Percentiles rank a stretch among this genome's conserved stretches.
phyloP scores from a whole-genome alignment of 2,888 invertebrate genomes.

The Matsumyia berberina region DNA sequence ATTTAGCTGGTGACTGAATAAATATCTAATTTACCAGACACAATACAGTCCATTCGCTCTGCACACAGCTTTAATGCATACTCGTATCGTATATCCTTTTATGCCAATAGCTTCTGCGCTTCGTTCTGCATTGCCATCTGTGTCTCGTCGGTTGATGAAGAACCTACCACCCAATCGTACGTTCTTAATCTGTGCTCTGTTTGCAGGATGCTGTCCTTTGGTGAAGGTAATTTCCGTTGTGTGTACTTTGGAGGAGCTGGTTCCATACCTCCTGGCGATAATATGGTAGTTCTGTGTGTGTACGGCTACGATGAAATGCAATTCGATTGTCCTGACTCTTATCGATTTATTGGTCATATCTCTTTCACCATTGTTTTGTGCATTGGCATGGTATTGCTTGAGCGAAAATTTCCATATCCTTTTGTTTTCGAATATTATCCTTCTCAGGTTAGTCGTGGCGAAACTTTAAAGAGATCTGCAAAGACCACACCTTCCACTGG shows the following conservation, averaged over 20 bases:
- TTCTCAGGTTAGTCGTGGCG: too few species aligned
- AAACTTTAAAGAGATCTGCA: background rate
- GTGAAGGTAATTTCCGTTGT: slow-evolving; percentile 29
- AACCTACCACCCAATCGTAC: background rate
- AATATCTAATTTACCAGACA: slow-evolving; percentile 39
- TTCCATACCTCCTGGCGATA: slow-evolving; percentile 1
- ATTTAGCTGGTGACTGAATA: slow-evolving; percentile 41
- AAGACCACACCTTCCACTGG: background rate
- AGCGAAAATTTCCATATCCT: slow-evolving; percentile 11
- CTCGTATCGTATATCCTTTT: slow-evolving; percentile 20
- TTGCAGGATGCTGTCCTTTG: slow-evolving; percentile 7
- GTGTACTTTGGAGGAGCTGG: slow-evolving; percentile 1
- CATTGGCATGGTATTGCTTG: slow-evolving; percentile 6
- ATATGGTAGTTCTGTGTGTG: background rate
- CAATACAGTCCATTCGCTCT: slow-evolving; percentile 2
- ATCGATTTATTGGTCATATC: slow-evolving; percentile 38
- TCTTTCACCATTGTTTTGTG: slow-evolving; percentile 11
- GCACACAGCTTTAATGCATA: slow-evolving; percentile 29
- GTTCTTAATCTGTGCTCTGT: background rate
- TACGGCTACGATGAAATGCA: background rate
- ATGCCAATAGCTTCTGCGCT: background rate
- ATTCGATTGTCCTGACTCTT: background rate
- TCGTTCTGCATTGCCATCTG: background rate
- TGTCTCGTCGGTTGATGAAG: background rate
- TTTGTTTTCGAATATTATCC: background rate